Evolutionary conservation across 2,888 invertebrate genomes (phyloP).

Genomic region (Apamea anceps): DNA sequence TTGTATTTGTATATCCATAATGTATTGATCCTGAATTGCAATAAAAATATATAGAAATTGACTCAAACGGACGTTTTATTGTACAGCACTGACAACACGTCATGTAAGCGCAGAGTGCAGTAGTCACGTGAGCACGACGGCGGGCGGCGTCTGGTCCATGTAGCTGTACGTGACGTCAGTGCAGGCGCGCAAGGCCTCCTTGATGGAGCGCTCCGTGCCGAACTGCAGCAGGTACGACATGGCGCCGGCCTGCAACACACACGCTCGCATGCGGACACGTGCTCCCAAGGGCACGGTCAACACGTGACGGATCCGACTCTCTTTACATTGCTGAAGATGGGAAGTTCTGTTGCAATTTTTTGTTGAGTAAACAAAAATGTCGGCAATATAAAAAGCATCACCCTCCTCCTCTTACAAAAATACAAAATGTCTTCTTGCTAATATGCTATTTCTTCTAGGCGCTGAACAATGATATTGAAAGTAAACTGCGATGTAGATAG

Average conservation of each 20-base stretch:
- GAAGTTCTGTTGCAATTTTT: not conserved
- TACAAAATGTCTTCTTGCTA: not conserved
- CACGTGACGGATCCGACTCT: not conserved
- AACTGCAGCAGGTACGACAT: conserved; percentile 91
- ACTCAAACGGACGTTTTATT: conserved; percentile 51
- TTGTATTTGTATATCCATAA: conserved; percentile 65
- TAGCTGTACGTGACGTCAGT: conserved; percentile 63
- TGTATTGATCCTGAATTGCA: conserved; percentile 80
- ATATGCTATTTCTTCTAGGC: not conserved
- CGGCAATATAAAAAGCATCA: too few species aligned
- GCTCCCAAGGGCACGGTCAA: not conserved
- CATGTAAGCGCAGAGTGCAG: not conserved
- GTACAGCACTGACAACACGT: not conserved
- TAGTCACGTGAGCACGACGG: conserved; percentile 25
- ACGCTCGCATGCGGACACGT: not conserved
- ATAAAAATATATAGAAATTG: conserved; percentile 77
- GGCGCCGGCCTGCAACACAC: conserved; percentile 93
- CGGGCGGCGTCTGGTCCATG: conserved; percentile 61
- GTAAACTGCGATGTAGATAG: not conserved
- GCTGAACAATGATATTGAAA: not conserved
- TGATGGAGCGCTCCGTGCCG: conserved; percentile 66
- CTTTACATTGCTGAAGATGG: not conserved
- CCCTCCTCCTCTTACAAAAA: not conserved
- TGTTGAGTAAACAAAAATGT: too few species aligned
- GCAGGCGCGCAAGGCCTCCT: conserved; percentile 47